phyloP scores from a whole-genome alignment of 1,140 invertebrate species.

The Oedothorax gibbosus region DNA sequence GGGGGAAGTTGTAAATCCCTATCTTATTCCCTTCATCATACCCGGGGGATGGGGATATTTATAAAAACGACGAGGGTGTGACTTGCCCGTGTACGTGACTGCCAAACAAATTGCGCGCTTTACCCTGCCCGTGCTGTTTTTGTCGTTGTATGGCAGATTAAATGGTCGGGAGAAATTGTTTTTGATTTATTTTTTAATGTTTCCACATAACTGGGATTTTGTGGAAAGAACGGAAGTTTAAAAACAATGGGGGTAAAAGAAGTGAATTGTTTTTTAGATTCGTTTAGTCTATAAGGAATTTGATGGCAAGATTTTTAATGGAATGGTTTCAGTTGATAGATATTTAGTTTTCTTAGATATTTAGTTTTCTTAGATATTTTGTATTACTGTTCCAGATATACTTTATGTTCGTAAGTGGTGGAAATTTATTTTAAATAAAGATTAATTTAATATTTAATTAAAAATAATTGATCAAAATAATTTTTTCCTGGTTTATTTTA shows the following conservation, averaged over 20 bases:
- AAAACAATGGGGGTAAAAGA: neutral
- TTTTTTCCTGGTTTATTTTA: too few relatives aligned
- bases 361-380: too few relatives aligned
- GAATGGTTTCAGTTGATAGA: too few relatives aligned
- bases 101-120: conserved; percentile 41
- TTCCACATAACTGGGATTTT: conserved; percentile 25
- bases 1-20: conserved; percentile 27
- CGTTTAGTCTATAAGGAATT: too few relatives aligned
- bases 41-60: neutral
- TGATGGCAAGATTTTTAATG: too few relatives aligned
- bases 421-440: too few relatives aligned
- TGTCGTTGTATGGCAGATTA: conserved; percentile 38
- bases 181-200: conserved; percentile 28
- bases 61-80: neutral
- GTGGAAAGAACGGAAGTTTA: neutral
- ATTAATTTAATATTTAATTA: too few relatives aligned
- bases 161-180: conserved; percentile 29
- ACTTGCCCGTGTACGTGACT: conserved; percentile 37
- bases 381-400: too few relatives aligned
- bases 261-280: too few relatives aligned
- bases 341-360: too few relatives aligned
- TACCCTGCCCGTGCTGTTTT: neutral
- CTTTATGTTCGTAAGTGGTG: too few relatives aligned
- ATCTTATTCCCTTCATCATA: conserved; percentile 48
- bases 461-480: too few relatives aligned